Conservation (phyloP, 2,113 vertebrate species). For the Lota lota region DNA sequence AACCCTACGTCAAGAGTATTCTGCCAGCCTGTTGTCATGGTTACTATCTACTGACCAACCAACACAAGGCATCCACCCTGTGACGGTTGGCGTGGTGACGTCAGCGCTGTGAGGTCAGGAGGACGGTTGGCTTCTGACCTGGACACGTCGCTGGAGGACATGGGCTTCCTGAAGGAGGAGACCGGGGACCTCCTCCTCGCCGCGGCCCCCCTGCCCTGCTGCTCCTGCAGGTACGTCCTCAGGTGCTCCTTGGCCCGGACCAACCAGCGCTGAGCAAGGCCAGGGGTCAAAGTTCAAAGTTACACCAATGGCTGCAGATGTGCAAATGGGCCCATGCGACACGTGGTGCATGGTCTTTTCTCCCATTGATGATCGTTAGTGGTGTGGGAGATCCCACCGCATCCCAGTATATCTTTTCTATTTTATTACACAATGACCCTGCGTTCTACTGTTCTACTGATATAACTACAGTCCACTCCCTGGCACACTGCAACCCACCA, state of each 20-base stretch:
- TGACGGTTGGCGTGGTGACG: not conserved
- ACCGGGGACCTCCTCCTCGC: conserved; percentile 74
- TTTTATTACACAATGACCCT: too few relatives aligned
- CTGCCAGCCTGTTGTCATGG: too few relatives aligned
- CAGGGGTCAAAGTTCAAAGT: not conserved
- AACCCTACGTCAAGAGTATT: too few relatives aligned
- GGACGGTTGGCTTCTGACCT: conserved; percentile 72
- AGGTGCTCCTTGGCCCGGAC: conserved; percentile 94
- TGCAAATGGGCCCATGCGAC: not conserved
- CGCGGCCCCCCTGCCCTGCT: conserved; percentile 72
- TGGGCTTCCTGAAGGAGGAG: conserved; percentile 87
- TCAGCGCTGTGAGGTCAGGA: not conserved
- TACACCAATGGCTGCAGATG: not conserved
- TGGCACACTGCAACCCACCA: too few relatives aligned
- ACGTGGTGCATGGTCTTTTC: too few relatives aligned
- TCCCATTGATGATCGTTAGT: too few relatives aligned
- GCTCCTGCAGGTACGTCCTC: conserved; percentile 91
- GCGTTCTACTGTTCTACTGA: too few relatives aligned
- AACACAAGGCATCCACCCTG: too few relatives aligned
- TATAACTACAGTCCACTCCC: too few relatives aligned
- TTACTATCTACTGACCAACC: too few relatives aligned
- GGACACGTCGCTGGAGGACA: conserved; percentile 89
- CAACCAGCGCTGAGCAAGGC: conserved; percentile 78
- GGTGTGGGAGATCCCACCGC: too few relatives aligned
- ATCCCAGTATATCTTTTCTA: too few relatives aligned